Conservation (phyloP, 2,888 invertebrate species). For the Tachina grossa region DNA sequence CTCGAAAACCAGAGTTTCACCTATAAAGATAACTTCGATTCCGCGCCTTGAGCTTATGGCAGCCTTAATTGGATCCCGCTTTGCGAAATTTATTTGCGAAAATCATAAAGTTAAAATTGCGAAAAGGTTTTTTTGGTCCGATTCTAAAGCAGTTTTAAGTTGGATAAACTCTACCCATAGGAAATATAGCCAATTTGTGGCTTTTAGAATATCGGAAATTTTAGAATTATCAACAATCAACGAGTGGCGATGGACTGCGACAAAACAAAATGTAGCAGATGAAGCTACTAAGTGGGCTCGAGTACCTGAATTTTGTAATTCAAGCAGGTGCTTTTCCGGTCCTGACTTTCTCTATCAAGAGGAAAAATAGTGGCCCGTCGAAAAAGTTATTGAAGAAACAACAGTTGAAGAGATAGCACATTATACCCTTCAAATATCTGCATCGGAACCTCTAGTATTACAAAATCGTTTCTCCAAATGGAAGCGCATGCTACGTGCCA, state of each 20-base stretch:
- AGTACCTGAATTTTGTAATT: constrained; percentile 18
- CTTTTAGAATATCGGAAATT: constrained; percentile 34
- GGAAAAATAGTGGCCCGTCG: constrained; percentile 23
- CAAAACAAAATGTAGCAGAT: constrained; percentile 58
- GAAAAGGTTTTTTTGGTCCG: constrained; percentile 3
- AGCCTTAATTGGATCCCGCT: constrained; percentile 32
- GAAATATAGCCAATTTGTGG: not conserved
- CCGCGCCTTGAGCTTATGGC: constrained; percentile 46
- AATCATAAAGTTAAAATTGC: constrained; percentile 13
- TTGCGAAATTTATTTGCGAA: constrained; percentile 4
- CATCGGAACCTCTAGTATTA: not conserved
- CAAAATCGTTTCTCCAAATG: constrained; percentile 55
- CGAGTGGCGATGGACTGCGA: constrained; percentile 41
- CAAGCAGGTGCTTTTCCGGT: constrained; percentile 48
- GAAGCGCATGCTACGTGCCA: constrained; percentile 14
- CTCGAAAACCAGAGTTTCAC: constrained; percentile 32
- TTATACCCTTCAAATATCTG: not conserved
- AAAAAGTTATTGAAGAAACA: not conserved
- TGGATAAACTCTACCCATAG: not conserved
- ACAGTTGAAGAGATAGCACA: constrained; percentile 26
- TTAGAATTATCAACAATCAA: constrained; percentile 17
- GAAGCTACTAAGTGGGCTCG: constrained; percentile 39
- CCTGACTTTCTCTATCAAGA: constrained; percentile 35
- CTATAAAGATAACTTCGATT: constrained; percentile 36
- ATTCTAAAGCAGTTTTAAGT: constrained; percentile 14